A percentile compares a stretch with the other conserved stretches of the same genome.
phyloP scores from a whole-genome alignment of 2,113 vertebrate species.

The Cariama cristata region DNA sequence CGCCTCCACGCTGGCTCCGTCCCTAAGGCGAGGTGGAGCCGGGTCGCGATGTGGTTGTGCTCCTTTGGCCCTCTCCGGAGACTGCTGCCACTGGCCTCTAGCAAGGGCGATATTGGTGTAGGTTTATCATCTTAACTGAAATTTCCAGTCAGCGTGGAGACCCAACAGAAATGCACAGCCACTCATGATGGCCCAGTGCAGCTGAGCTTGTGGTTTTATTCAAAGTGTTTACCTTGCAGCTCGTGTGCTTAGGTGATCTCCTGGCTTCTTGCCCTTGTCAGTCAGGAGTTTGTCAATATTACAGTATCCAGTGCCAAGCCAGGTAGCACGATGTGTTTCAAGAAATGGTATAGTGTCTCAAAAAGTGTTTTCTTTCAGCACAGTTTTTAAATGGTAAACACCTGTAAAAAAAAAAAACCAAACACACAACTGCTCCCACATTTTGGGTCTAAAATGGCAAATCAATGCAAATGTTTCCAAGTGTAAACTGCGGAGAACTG shows the following conservation, averaged over 20 bases:
- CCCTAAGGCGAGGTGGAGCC: not conserved
- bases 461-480: not conserved
- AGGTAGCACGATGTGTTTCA: fast-evolving
- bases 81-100: not conserved
- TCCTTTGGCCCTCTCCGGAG: fast-evolving
- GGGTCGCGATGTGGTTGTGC: not conserved
- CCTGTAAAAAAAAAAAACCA: not conserved
- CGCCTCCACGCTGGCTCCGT: not conserved
- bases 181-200: fast-evolving
- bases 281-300: fast-evolving
- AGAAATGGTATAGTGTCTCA: fast-evolving
- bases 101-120: fast-evolving
- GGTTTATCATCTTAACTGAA: fast-evolving
- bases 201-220: not conserved
- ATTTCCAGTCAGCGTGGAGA: fast-evolving
- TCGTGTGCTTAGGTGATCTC: fast-evolving
- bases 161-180: fast-evolving
- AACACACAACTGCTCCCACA: fast-evolving
- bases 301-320: fast-evolving
- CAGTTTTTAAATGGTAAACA: fast-evolving
- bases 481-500: not conserved
- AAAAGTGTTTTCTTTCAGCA: fast-evolving
- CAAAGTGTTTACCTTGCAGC: not conserved
- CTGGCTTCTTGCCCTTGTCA: not conserved
- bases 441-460: not conserved